phyloP scores from a whole-genome alignment of 2,888 invertebrate species.

The Dugesia japonica region DNA sequence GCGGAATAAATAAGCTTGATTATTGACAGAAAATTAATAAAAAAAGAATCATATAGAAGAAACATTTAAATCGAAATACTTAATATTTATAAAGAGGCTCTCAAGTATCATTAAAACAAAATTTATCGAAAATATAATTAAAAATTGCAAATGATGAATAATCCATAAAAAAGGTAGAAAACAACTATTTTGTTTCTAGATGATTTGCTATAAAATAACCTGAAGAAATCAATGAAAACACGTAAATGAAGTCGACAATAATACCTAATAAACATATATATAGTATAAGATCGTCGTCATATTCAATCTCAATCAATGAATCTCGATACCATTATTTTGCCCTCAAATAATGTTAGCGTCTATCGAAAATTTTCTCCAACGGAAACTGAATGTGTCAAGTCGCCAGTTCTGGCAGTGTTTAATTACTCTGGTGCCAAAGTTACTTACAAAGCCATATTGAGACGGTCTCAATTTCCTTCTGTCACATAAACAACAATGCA shows the following conservation, averaged over 20 bases:
- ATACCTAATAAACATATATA: background rate
- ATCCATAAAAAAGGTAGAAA: too few species aligned
- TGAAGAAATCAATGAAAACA: too few species aligned
- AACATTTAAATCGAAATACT: too few species aligned
- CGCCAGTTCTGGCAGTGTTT: conserved; percentile 11
- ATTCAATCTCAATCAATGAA: conserved; percentile 15
- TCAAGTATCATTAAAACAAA: too few species aligned
- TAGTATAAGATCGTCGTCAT: background rate
- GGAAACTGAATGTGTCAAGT: conserved; percentile 11
- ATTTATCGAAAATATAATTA: too few species aligned
- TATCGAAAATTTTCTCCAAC: background rate
- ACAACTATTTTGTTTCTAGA: too few species aligned
- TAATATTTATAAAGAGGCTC: too few species aligned
- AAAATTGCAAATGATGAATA: too few species aligned
- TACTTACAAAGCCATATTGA: conserved; percentile 2
- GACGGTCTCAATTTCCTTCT: conserved; percentile 9
- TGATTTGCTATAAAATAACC: too few species aligned
- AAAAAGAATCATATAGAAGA: too few species aligned
- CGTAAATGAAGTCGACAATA: background rate
- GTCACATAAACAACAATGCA: conserved; percentile 7
- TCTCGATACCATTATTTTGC: conserved; percentile 1
- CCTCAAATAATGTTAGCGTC: background rate
- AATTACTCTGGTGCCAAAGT: conserved; percentile 8
- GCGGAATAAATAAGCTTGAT: too few species aligned
- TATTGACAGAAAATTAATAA: too few species aligned